Percentiles rank a stretch among this genome's conserved stretches.
Conservation (phyloP, 53 echinoderm and acorn worm species). For the Apostichopus leukothele region DNA sequence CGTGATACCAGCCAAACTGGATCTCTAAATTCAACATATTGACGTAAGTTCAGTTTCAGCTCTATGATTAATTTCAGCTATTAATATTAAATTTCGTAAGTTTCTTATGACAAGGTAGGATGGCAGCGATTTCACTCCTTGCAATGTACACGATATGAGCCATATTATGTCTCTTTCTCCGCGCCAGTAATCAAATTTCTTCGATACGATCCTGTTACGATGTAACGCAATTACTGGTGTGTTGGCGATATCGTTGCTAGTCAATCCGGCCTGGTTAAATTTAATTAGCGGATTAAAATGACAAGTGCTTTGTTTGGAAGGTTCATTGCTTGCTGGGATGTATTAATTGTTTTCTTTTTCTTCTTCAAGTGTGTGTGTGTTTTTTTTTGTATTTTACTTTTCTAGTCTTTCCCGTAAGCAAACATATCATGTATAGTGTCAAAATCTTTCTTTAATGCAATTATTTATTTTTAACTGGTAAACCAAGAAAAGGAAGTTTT, state of each 20-base stretch:
- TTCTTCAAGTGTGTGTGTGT: too few species aligned
- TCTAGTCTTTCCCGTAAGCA: too few species aligned
- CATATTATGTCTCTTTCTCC: too few species aligned
- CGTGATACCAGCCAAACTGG: not conserved
- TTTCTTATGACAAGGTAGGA: not conserved
- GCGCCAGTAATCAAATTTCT: not conserved
- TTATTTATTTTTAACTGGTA: too few species aligned
- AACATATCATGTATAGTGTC: too few species aligned
- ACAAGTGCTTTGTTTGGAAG: slow-evolving; percentile 22
- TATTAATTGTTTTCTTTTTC: slow-evolving; percentile 16
- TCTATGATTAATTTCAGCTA: slow-evolving; percentile 27
- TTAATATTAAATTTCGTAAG: slow-evolving; percentile 17
- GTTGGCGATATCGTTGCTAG: not conserved
- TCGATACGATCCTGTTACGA: not conserved
- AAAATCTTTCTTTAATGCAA: too few species aligned
- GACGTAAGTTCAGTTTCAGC: slow-evolving; percentile 3
- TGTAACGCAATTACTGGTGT: slow-evolving; percentile 6
- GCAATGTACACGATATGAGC: not conserved
- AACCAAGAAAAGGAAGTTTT: too few species aligned
- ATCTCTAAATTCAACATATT: not conserved
- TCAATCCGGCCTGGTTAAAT: not conserved
- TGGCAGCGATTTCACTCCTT: slow-evolving; percentile 2
- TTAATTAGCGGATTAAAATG: slow-evolving; percentile 26
- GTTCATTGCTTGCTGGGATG: not conserved
- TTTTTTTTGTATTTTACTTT: too few species aligned